These are phyloP conservation scores for Anguilla japonica DNA, from an alignment of 2,113 vertebrate genomes.

Conservation along the genomic window DNA sequence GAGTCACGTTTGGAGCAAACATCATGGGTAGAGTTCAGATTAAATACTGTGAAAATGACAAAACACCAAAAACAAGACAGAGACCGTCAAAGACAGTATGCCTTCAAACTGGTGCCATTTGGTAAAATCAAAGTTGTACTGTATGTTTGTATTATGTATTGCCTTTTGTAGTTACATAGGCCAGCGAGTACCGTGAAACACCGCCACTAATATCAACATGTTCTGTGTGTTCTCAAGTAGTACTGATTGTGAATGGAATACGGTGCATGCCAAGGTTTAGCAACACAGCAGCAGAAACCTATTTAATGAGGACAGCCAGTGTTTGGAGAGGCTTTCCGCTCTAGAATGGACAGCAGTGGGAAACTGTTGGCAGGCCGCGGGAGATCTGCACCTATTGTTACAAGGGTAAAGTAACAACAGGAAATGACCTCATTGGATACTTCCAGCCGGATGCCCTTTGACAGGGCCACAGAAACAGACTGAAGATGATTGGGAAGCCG, in stretches of 20 bases:
- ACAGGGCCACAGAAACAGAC: not conserved
- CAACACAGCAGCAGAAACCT: not conserved
- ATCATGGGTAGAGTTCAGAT: not conserved
- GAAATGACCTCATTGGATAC: not conserved
- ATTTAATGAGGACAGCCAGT: not conserved
- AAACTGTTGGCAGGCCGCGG: not conserved
- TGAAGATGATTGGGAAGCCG: not conserved
- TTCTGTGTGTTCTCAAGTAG: not conserved
- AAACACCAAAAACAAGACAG: not conserved
- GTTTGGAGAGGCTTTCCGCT: not conserved
- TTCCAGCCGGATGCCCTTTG: not conserved
- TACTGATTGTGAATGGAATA: not conserved
- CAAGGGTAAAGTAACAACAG: slow-evolving; percentile 5
- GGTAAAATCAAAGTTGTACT: not conserved
- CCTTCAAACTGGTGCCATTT: not conserved
- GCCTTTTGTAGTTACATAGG: not conserved
- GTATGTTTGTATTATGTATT: not conserved
- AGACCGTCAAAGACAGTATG: not conserved
- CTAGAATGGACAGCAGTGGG: not conserved
- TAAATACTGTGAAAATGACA: not conserved
- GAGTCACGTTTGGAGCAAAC: not conserved
- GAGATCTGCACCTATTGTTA: not conserved
- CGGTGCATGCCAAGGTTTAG: not conserved
- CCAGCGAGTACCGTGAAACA: not conserved
- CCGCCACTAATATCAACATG: not conserved